Evolutionary conservation across 2,797 vertebrate species (phyloP), one percentile per base, ranked within the genome.

Genomic region (Malacoraja senta): DNA sequence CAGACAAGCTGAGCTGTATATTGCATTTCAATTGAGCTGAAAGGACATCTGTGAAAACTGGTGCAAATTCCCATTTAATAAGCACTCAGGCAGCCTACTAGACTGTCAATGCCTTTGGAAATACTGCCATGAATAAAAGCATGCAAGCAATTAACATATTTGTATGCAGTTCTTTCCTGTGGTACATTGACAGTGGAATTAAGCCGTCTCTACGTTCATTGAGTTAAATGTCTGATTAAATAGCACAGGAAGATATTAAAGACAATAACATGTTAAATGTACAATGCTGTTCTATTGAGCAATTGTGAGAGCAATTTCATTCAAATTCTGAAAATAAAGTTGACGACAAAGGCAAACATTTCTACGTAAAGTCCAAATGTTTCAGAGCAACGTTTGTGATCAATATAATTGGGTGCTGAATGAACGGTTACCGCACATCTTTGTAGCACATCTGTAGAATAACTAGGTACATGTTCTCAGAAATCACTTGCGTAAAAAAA

Each of bases 1-100:
- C 61, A 35, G 53, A 88, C 61, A 68, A 65, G 8, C 17, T 65
- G 12, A 19, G 17, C n/a, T 88, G 61, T 35, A 88, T 68, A 68
- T 68, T 68, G n/a, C n/a, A 88, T 88, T 88, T 68, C 61, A 68
- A 35, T 88, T 68, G n/a, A 88, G 84, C 63, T 68, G n/a, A 8
- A 88, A 63, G n/a, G 61, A 88, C 15, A 68, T 35, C 84, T 68
- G 61, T 65, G 84, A 88, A 88, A 88, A 35, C 61, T 88, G 61
- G n/a, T 88, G n/a, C 63, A 88, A 35, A 68, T 88, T 88, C 61
- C 65, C 65, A 17, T 88, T 88, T 88, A 88, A 35, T 88, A 35
- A 68, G 63, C n/a, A 68, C 15, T 35, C 84, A 24, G n/a, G 84
- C 84, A 35, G 63, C 32, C 84, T 88, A n/a, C 84, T 35, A 3